Evolutionary conservation across 2,797 vertebrate species (phyloP).

Genomic region (Poecile montanus): DNA sequence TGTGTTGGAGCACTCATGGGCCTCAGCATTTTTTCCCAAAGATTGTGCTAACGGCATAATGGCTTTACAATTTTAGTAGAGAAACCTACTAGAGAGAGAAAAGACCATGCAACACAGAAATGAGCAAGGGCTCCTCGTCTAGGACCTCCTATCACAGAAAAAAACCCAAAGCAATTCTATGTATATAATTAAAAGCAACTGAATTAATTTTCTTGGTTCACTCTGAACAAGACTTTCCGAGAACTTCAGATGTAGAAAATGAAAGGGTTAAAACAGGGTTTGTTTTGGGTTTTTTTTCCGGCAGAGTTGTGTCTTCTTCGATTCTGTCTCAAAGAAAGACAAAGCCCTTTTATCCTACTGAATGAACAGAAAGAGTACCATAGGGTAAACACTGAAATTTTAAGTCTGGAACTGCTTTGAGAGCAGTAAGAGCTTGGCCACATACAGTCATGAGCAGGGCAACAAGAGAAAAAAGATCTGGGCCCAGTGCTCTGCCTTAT

Average conservation of each 20-base stretch:
- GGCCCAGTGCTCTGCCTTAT: neutral
- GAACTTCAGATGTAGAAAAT: neutral
- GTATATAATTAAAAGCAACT: neutral
- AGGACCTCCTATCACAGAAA: neutral
- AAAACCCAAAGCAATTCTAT: neutral
- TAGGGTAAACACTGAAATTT: neutral
- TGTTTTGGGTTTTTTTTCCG: no score
- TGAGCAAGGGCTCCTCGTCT: neutral
- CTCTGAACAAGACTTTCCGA: neutral
- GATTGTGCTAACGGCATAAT: neutral
- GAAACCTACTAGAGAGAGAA: neutral
- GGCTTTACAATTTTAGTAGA: neutral
- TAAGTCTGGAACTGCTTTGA: neutral
- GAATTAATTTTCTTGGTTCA: neutral
- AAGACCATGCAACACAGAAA: neutral
- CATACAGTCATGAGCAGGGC: neutral
- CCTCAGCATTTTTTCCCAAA: neutral
- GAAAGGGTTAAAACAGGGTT: neutral
- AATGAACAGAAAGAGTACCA: neutral
- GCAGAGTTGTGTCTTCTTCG: neutral
- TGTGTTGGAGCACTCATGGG: neutral
- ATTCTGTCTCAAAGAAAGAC: neutral
- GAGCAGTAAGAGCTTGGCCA: neutral
- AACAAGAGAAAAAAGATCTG: neutral
- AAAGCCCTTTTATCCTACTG: neutral